phyloP scores from a whole-genome alignment of 2,888 invertebrate genomes.

The Hoplodrina blanda region DNA sequence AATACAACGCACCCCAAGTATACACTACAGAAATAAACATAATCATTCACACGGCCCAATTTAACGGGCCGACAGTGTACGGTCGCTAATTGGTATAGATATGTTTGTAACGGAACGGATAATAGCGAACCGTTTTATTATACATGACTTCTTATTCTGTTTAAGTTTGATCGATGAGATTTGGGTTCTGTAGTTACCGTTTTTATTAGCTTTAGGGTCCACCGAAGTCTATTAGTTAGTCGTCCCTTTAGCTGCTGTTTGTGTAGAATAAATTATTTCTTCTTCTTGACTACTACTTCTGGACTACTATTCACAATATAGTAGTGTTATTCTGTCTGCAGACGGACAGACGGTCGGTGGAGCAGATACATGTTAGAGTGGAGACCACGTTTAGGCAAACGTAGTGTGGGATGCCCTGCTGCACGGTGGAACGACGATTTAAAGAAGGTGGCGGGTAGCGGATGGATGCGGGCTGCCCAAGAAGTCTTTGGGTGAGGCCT shows the following conservation, averaged over 20 bases:
- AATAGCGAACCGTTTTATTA: conserved; percentile 51
- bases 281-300: too few relatives aligned
- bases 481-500: too few relatives aligned
- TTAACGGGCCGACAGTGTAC: conserved; percentile 75
- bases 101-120: conserved; percentile 59
- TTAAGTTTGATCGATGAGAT: conserved; percentile 34
- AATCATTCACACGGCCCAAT: conserved; percentile 84
- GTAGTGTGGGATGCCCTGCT: too few relatives aligned
- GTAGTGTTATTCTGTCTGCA: too few relatives aligned
- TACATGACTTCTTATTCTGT: conserved; percentile 41
- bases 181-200: background rate
- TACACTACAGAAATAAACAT: conserved; percentile 78
- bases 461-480: too few relatives aligned
- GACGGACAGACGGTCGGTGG: too few relatives aligned
- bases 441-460: too few relatives aligned
- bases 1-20: conserved; percentile 61
- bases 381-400: too few relatives aligned
- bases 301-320: too few relatives aligned
- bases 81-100: conserved; percentile 60
- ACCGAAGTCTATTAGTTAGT: background rate
- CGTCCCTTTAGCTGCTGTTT: background rate
- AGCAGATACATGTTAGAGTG: too few relatives aligned
- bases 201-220: background rate
- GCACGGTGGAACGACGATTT: too few relatives aligned
- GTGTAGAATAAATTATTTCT: too few relatives aligned